A percentile compares a stretch with the other conserved stretches of the same genome.
phyloP scores from a whole-genome alignment of 2,797 vertebrate genomes.

The Parauchenoglanis ngamensis region DNA sequence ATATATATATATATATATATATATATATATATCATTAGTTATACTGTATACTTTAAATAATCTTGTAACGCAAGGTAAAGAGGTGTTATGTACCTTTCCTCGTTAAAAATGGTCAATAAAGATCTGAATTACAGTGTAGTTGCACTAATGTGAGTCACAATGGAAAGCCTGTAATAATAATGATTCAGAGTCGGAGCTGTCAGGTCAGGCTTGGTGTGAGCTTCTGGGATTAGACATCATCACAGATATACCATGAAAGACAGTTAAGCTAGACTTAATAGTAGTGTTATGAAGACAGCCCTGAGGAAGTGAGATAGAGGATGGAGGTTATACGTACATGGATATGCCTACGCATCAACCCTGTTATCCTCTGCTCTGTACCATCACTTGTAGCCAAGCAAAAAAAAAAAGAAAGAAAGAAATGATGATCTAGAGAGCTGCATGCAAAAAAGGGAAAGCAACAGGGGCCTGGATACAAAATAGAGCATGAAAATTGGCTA shows the following conservation, averaged over 20 bases:
- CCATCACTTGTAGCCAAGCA: too few species aligned
- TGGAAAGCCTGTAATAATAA: neutral
- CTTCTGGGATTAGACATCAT: neutral
- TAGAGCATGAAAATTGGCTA: neutral
- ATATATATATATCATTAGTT: neutral
- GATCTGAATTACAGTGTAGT: neutral
- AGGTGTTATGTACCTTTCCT: too few species aligned
- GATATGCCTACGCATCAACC: neutral
- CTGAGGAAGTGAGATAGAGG: neutral
- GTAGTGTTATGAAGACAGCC: neutral
- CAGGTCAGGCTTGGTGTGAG: neutral
- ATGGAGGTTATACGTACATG: neutral
- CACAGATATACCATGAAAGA: neutral
- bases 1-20: neutral
- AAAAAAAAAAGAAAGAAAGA: neutral
- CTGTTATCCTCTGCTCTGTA: neutral
- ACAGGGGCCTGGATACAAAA: neutral
- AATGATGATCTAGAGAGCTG: neutral
- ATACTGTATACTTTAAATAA: neutral
- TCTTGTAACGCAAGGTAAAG: neutral
- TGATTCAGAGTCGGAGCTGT: neutral
- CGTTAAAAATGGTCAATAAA: neutral
- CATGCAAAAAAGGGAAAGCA: neutral
- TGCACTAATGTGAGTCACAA: neutral
- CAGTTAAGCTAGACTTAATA: neutral